Conservation (phyloP, 2,113 vertebrate species). For the Strigops habroptila region DNA sequence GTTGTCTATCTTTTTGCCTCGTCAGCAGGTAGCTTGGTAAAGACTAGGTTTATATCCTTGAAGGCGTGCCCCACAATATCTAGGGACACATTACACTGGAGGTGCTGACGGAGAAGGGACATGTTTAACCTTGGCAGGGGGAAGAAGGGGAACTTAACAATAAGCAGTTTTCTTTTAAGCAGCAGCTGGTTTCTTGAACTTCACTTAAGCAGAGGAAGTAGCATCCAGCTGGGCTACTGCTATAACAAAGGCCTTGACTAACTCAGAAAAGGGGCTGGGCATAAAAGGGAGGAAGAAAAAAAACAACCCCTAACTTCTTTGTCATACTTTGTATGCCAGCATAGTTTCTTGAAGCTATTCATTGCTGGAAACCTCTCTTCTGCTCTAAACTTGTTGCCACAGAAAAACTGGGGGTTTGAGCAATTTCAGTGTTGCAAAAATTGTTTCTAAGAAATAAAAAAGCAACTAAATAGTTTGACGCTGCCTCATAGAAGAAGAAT, state of each 20-base stretch:
- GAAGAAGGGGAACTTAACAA: slow-evolving; percentile 51
- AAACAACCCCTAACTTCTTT: not conserved
- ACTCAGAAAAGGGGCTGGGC: not conserved
- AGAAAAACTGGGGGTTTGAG: not conserved
- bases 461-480: not conserved
- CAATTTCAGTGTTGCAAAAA: not conserved
- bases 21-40: slow-evolving; percentile 21
- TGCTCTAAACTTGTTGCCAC: not conserved
- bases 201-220: slow-evolving; percentile 69
- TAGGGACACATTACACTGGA: slow-evolving; percentile 55
- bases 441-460: not conserved
- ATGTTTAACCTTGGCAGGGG: slow-evolving; percentile 59
- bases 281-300: slow-evolving; percentile 11
- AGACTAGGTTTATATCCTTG: not conserved
- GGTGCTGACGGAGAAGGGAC: slow-evolving; percentile 44
- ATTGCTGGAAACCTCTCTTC: not conserved
- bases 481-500: not conserved
- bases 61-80: slow-evolving; percentile 42
- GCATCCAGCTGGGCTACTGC: slow-evolving; percentile 45
- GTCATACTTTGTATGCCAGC: not conserved
- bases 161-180: slow-evolving; percentile 60
- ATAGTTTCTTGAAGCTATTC: not conserved
- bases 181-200: slow-evolving; percentile 70
- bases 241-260: slow-evolving; percentile 51
- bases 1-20: not conserved